phyloP scores from a whole-genome alignment of 2,113 vertebrate species.

The Gobio gobio region DNA sequence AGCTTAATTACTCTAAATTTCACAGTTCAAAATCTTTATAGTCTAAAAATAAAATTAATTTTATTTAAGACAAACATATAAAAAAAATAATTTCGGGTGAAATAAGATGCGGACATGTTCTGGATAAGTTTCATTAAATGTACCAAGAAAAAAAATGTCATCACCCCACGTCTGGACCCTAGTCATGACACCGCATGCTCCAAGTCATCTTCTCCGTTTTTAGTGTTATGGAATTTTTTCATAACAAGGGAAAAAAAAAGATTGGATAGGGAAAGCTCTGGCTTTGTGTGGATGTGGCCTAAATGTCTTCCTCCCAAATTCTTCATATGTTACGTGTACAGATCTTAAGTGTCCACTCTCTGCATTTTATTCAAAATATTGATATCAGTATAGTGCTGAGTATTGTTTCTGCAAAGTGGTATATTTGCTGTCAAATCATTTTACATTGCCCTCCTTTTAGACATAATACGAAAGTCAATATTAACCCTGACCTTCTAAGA shows the following conservation, averaged over 20 bases:
- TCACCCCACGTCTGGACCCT: too few species aligned
- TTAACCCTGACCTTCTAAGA: conserved; percentile 15
- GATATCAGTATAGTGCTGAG: neutral
- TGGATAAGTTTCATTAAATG: too few species aligned
- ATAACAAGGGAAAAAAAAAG: too few species aligned
- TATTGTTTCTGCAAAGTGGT: neutral
- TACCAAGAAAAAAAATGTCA: too few species aligned
- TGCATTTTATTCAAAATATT: neutral
- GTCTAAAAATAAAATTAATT: too few species aligned
- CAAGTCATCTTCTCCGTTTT: too few species aligned
- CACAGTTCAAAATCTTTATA: neutral
- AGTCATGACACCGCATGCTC: too few species aligned
- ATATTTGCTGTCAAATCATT: neutral
- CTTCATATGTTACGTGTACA: neutral
- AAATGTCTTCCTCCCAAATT: neutral
- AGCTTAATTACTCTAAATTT: neutral
- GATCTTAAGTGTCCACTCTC: neutral
- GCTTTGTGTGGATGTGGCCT: neutral
- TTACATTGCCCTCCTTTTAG: neutral
- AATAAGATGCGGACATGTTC: too few species aligned
- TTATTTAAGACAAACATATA: too few species aligned
- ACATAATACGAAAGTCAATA: neutral
- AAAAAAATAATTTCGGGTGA: too few species aligned
- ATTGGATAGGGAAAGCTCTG: too few species aligned
- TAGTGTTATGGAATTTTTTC: too few species aligned